These are phyloP conservation scores for Xanthia togata DNA, from an alignment of 2,888 invertebrate genomes.

Conservation along the genomic window DNA sequence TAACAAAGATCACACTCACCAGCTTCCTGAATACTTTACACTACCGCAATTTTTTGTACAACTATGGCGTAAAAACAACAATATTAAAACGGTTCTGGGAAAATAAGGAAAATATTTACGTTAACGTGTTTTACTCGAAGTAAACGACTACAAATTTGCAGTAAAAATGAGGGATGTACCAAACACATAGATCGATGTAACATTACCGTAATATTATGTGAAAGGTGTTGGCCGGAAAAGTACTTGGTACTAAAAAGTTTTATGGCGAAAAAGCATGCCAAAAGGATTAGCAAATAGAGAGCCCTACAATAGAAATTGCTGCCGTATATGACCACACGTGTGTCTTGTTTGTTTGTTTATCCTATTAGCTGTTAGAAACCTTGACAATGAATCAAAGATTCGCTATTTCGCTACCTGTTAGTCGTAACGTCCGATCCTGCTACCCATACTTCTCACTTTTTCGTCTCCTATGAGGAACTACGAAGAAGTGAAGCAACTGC, in stretches of 20 bases:
- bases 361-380: constrained; percentile 12
- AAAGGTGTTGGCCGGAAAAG: constrained; percentile 46
- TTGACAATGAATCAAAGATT: constrained; percentile 22
- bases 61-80: constrained; percentile 46
- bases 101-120: constrained; percentile 55
- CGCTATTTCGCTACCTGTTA: neutral
- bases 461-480: neutral
- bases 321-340: neutral
- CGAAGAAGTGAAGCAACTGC: neutral
- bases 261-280: constrained; percentile 26
- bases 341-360: constrained; percentile 8
- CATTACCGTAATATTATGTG: constrained; percentile 33
- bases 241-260: constrained; percentile 32
- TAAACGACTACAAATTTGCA: constrained; percentile 28
- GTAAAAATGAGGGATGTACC: constrained; percentile 33
- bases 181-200: constrained; percentile 35
- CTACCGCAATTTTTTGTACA: constrained; percentile 36
- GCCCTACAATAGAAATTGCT: constrained; percentile 25
- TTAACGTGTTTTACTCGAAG: constrained; percentile 24
- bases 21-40: constrained; percentile 44
- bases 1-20: constrained; percentile 55
- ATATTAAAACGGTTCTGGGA: constrained; percentile 34
- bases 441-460: neutral
- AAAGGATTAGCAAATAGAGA: constrained; percentile 39
- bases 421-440: neutral